Evolutionary conservation across 2,797 vertebrate genomes (phyloP).

Genomic region (Alcedo atthis): DNA sequence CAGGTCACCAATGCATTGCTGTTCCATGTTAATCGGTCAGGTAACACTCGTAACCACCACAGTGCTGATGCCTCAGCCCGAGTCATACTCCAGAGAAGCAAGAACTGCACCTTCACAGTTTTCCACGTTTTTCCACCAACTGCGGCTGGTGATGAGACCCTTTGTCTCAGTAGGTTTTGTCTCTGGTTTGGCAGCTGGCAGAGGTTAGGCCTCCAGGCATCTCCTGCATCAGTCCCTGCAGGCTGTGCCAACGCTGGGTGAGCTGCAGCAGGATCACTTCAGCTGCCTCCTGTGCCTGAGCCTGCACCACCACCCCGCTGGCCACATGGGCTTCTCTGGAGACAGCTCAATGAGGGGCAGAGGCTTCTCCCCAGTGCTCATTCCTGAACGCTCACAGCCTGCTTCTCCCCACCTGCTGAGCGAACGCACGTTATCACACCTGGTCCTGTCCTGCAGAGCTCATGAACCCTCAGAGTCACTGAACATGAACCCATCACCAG

Average conservation of each 20-base stretch:
- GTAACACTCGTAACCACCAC: neutral
- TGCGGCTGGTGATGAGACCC: neutral
- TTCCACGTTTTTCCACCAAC: too few species aligned
- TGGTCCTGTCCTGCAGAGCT: neutral
- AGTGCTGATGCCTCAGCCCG: neutral
- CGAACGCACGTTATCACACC: neutral
- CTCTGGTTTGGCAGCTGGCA: neutral
- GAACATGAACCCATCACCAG: neutral
- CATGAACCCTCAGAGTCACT: neutral
- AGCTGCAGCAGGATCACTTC: neutral
- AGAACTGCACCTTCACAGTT: neutral
- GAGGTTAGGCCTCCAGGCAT: neutral
- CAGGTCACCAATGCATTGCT: rapidly evolving
- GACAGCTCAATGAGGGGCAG: neutral
- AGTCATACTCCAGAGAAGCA: neutral
- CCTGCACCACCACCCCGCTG: neutral
- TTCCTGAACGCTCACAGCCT: neutral
- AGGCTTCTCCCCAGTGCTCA: neutral
- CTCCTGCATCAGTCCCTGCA: neutral
- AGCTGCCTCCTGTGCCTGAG: neutral
- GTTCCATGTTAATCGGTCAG: too few species aligned
- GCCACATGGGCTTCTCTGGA: neutral
- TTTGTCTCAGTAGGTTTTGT: neutral
- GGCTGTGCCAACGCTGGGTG: rapidly evolving
- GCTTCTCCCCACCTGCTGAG: neutral